A percentile compares a stretch with the other conserved stretches of the same genome.
phyloP scores from a whole-genome alignment of 1,140 invertebrate species.

The Macrostomum lignano region DNA sequence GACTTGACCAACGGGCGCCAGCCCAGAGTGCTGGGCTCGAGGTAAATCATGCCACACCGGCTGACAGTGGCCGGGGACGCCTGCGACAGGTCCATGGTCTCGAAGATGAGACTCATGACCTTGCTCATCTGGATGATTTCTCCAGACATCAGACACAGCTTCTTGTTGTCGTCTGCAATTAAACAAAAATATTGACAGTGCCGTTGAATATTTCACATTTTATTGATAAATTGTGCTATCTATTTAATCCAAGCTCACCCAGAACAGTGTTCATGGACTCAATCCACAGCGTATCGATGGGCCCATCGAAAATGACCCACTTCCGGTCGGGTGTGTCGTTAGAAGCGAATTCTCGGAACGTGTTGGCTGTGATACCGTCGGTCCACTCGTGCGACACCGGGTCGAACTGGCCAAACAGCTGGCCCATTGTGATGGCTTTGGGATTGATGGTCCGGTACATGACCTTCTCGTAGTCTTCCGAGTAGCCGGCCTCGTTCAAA shows the following conservation, averaged over 20 bases:
- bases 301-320: constrained; percentile 29
- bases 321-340: constrained; percentile 23
- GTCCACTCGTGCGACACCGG: constrained; percentile 29
- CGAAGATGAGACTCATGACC: constrained; percentile 28
- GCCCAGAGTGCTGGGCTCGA: constrained; percentile 25
- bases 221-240: no score
- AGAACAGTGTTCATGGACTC: constrained; percentile 31
- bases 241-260: no score
- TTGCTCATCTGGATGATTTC: constrained; percentile 29
- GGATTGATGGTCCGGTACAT: constrained; percentile 25
- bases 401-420: constrained; percentile 28
- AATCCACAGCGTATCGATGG: constrained; percentile 29
- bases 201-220: no score
- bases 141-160: constrained; percentile 28
- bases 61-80: constrained; percentile 28
- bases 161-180: constrained; percentile 31
- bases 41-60: constrained; percentile 29
- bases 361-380: constrained; percentile 33
- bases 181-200: no score
- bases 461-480: constrained; percentile 21
- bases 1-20: constrained; percentile 24
- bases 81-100: constrained; percentile 33
- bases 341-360: constrained; percentile 25
- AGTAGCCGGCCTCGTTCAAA: constrained; percentile 15
- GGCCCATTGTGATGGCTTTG: constrained; percentile 28